Percentiles rank a stretch among this genome's conserved stretches.
These are phyloP conservation scores for Yasuhikotakia modesta DNA, from an alignment of 2,797 vertebrate genomes.

Conservation along the genomic window DNA sequence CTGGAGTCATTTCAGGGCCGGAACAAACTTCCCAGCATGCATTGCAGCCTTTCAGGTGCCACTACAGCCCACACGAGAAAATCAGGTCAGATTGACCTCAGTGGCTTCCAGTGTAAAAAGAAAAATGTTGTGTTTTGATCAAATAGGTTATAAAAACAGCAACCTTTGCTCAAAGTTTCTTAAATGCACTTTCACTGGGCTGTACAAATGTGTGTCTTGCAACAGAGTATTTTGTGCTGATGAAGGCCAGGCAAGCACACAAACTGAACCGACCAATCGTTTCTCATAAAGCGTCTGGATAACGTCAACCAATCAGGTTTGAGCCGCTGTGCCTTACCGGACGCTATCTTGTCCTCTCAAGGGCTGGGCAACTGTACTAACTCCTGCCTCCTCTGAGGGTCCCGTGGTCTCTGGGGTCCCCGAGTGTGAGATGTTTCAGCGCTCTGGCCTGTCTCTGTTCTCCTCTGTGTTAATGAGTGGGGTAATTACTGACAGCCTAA, in stretches of 20 bases:
- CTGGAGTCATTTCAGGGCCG: neutral
- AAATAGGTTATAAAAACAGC: conserved; percentile 15
- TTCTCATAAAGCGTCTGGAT: conserved; percentile 36
- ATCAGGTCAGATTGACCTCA: conserved; percentile 19
- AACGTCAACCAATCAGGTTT: conserved; percentile 35
- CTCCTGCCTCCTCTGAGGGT: conserved; percentile 14
- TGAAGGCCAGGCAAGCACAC: conserved; percentile 25
- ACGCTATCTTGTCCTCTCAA: neutral
- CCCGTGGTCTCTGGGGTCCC: conserved; percentile 43
- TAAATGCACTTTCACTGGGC: conserved; percentile 15
- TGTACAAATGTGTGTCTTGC: conserved; percentile 5
- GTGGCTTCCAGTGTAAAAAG: conserved; percentile 10
- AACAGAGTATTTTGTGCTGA: conserved; percentile 23
- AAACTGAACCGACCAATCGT: conserved; percentile 30
- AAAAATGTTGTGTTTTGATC: conserved; percentile 4
- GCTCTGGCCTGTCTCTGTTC: conserved; percentile 58
- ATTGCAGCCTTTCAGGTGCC: neutral
- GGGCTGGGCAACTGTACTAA: conserved; percentile 15
- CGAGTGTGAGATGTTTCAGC: conserved; percentile 35
- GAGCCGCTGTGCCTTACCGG: neutral
- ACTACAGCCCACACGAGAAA: conserved; percentile 10
- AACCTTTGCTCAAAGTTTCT: conserved; percentile 13
- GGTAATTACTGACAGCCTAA: conserved; percentile 75
- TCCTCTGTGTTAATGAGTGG: conserved; percentile 75
- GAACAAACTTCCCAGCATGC: neutral